These are phyloP conservation scores for Callocephalon fimbriatum DNA, from an alignment of 2,113 vertebrate genomes.

Conservation along the genomic window DNA sequence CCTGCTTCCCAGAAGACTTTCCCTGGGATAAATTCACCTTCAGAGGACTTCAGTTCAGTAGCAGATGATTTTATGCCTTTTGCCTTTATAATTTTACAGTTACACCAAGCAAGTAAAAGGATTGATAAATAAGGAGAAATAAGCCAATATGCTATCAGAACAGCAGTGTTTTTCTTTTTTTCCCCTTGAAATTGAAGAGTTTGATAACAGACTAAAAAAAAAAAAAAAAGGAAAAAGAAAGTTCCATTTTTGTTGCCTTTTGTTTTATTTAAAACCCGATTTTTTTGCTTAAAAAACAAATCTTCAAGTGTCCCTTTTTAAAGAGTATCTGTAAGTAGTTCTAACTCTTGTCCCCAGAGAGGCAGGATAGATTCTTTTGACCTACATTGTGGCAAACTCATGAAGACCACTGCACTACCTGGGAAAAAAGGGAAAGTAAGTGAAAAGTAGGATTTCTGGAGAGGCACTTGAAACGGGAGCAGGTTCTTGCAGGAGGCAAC, in stretches of 20 bases:
- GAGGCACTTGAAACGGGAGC: not conserved
- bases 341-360: not conserved
- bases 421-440: fast-evolving
- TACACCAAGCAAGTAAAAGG: not conserved
- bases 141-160: not conserved
- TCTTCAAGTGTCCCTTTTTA: not conserved
- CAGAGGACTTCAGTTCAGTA: not conserved
- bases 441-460: not conserved
- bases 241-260: not conserved
- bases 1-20: not conserved
- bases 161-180: fast-evolving
- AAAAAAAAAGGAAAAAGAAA: fast-evolving
- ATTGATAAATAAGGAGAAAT: not conserved
- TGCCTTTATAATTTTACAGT: not conserved
- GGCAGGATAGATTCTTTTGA: not conserved
- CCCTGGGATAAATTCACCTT: not conserved
- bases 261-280: not conserved
- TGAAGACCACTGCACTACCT: not conserved
- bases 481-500: not conserved
- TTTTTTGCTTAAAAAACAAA: not conserved
- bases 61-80: not conserved
- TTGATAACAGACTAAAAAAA: not conserved
- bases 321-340: not conserved
- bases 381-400: not conserved
- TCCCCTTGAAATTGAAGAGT: fast-evolving